Conservation (phyloP, 2,888 invertebrate genomes). For the Drosophila aldrichi region DNA sequence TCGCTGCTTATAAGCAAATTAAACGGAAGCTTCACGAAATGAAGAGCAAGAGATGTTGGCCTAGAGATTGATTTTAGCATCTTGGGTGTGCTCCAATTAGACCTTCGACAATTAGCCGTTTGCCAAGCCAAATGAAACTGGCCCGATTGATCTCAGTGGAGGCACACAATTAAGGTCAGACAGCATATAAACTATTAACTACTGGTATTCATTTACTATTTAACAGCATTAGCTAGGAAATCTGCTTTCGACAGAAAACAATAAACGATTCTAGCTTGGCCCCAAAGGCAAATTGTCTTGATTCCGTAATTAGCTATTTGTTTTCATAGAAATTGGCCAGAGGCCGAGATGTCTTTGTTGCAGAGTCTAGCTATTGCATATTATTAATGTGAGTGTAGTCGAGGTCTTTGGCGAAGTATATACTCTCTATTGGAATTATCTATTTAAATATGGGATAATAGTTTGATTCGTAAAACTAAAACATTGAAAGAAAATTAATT, state of each 20-base stretch:
- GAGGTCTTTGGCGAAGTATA: background rate
- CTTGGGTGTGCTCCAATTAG: slow-evolving; percentile 37
- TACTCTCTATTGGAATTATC: too few species aligned
- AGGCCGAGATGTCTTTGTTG: background rate
- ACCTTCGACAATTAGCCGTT: slow-evolving; percentile 24
- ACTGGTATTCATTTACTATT: slow-evolving; percentile 12
- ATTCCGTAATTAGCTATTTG: background rate
- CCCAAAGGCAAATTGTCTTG: background rate
- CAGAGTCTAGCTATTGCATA: background rate
- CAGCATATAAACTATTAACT: slow-evolving; percentile 38
- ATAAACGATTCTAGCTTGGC: slow-evolving; percentile 2
- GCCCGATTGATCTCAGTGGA: background rate
- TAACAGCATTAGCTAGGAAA: slow-evolving; percentile 38
- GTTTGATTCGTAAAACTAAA: too few species aligned
- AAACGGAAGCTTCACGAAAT: slow-evolving; percentile 64
- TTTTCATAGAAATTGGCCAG: background rate
- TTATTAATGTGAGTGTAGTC: background rate
- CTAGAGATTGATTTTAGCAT: slow-evolving; percentile 21
- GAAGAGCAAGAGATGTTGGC: background rate
- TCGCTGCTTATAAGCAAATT: slow-evolving; percentile 47
- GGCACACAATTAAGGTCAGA: slow-evolving; percentile 43
- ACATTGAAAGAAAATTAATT: too few species aligned
- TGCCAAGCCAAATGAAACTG: slow-evolving; percentile 30
- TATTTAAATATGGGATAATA: too few species aligned
- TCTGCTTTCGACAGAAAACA: slow-evolving; percentile 53